Evolutionary conservation across 2,888 invertebrate species (phyloP).

Genomic region (Lasioglossum figueresi): DNA sequence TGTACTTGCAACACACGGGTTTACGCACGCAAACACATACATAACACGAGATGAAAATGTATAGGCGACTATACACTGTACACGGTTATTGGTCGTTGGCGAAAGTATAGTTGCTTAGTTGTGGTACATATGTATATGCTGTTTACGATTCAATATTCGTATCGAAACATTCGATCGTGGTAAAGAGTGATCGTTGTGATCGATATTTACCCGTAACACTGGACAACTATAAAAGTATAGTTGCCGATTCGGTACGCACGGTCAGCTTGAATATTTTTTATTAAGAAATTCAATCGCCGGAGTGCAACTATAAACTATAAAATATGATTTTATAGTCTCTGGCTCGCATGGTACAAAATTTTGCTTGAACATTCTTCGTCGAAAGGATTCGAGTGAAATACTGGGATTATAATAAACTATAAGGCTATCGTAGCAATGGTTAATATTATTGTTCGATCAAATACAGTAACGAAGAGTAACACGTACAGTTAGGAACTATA

Average conservation of each 20-base stretch:
- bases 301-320: neutral
- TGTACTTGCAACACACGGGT: conserved; percentile 52
- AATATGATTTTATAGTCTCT: neutral
- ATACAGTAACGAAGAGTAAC: neutral
- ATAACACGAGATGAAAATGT: conserved; percentile 8
- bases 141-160: neutral
- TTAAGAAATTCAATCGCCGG: neutral
- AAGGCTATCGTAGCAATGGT: neutral
- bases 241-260: neutral
- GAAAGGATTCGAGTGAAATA: neutral
- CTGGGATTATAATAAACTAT: neutral
- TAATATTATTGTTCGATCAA: neutral
- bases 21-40: conserved; percentile 12
- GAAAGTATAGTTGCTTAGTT: conserved; percentile 30
- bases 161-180: neutral
- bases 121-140: neutral
- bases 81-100: conserved; percentile 31
- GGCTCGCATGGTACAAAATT: neutral
- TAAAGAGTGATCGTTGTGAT: neutral
- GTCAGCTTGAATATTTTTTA: neutral
- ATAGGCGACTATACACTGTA: neutral
- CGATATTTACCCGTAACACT: neutral
- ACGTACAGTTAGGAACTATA: neutral
- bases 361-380: neutral
- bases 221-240: neutral